phyloP scores from a whole-genome alignment of 2,888 invertebrate genomes.

The Julus scanicus region DNA sequence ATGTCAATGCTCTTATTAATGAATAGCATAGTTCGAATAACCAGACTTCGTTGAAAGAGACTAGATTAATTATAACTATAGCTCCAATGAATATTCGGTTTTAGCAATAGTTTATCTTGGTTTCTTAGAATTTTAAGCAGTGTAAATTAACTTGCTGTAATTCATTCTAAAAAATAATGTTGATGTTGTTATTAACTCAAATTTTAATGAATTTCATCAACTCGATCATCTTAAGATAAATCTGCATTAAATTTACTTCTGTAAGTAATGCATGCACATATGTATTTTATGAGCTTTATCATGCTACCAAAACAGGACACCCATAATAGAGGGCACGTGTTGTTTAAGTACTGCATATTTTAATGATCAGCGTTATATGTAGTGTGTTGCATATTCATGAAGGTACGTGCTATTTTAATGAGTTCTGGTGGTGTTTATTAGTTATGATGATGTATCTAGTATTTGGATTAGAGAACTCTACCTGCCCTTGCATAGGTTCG shows the following conservation, averaged over 20 bases:
- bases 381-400: neutral
- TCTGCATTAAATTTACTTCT: too few species aligned
- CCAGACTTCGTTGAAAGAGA: neutral
- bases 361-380: neutral
- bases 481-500: neutral
- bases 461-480: neutral
- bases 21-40: neutral
- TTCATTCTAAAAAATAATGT: too few species aligned
- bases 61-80: neutral
- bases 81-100: neutral
- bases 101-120: neutral
- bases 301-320: neutral
- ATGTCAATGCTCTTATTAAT: conserved; percentile 1
- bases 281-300: too few species aligned
- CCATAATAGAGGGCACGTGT: neutral
- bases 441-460: neutral
- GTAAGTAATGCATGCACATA: too few species aligned
- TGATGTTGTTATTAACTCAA: too few species aligned
- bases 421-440: neutral
- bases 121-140: too few species aligned
- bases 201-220: too few species aligned
- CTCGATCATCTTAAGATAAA: too few species aligned
- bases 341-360: neutral
- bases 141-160: too few species aligned
- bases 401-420: conserved; percentile 31